These are phyloP conservation scores for Escarpia spicata DNA, from an alignment of 2,888 invertebrate species.

Conservation along the genomic window DNA sequence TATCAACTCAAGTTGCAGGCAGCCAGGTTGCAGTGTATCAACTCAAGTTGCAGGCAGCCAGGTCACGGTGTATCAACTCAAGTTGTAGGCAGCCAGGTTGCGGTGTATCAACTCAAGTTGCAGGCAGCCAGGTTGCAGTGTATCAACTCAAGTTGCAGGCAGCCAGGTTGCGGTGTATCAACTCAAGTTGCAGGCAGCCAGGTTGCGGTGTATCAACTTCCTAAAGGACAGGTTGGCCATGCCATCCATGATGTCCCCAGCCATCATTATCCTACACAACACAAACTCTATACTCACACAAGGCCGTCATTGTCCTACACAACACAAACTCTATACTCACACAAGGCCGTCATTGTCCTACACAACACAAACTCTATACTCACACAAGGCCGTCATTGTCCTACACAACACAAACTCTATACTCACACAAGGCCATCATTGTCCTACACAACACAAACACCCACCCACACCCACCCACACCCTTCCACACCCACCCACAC, in stretches of 20 bases:
- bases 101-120: constrained; percentile 68
- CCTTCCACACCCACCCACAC: no score
- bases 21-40: constrained; percentile 68
- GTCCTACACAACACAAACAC: background rate
- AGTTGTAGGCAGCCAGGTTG: constrained; percentile 72
- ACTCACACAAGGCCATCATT: no score
- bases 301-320: constrained; percentile 44
- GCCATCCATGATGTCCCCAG: constrained; percentile 90
- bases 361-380: no score
- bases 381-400: constrained; percentile 44
- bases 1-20: constrained; percentile 76
- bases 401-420: no score
- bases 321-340: no score
- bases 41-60: constrained; percentile 76
- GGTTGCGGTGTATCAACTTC: constrained; percentile 69
- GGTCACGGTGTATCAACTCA: constrained; percentile 68
- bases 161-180: constrained; percentile 69
- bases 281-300: no score
- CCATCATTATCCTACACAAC: constrained; percentile 60
- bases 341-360: background rate
- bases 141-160: constrained; percentile 76
- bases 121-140: constrained; percentile 73
- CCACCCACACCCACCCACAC: no score
- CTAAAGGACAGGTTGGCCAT: constrained; percentile 96
- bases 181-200: constrained; percentile 76